Conservation (phyloP, 2,888 invertebrate genomes). For the Euspilapteryx auroguttella region DNA sequence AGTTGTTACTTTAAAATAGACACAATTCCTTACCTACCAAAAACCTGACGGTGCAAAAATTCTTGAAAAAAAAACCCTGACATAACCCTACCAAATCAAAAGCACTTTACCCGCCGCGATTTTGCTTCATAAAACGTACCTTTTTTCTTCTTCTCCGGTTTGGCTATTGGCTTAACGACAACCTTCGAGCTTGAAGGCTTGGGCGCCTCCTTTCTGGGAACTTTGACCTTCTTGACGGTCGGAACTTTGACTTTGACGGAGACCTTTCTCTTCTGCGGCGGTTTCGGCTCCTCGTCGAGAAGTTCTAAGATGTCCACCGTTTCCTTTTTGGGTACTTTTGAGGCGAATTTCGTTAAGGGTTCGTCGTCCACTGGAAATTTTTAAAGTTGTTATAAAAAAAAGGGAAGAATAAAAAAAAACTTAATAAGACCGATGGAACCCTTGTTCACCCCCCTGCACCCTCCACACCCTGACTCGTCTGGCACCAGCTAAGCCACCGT, state of each 20-base stretch:
- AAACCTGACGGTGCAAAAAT: too few relatives aligned
- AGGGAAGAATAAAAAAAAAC: neutral
- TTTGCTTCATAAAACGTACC: too few relatives aligned
- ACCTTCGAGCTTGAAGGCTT: too few relatives aligned
- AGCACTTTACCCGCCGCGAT: too few relatives aligned
- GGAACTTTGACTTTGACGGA: conserved; percentile 21
- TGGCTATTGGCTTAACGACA: conserved; percentile 20
- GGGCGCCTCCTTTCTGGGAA: conserved; percentile 11
- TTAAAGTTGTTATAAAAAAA: neutral
- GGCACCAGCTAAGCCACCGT: too few relatives aligned
- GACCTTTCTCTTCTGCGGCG: conserved; percentile 32
- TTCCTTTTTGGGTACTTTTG: conserved; percentile 41
- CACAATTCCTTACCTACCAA: too few relatives aligned
- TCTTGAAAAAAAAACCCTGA: too few relatives aligned
- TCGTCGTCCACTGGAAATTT: conserved; percentile 37
- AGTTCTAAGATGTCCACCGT: conserved; percentile 28
- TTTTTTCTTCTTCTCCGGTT: conserved; percentile 45
- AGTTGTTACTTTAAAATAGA: too few relatives aligned
- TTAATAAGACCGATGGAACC: too few relatives aligned
- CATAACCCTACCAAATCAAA: too few relatives aligned
- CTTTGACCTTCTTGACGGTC: conserved; percentile 28
- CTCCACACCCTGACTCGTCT: too few relatives aligned
- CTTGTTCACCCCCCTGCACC: too few relatives aligned
- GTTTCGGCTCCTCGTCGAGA: conserved; percentile 27
- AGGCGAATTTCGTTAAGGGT: conserved; percentile 36